phyloP scores from a whole-genome alignment of 2,113 vertebrate genomes.

The Lophura nycthemera region DNA sequence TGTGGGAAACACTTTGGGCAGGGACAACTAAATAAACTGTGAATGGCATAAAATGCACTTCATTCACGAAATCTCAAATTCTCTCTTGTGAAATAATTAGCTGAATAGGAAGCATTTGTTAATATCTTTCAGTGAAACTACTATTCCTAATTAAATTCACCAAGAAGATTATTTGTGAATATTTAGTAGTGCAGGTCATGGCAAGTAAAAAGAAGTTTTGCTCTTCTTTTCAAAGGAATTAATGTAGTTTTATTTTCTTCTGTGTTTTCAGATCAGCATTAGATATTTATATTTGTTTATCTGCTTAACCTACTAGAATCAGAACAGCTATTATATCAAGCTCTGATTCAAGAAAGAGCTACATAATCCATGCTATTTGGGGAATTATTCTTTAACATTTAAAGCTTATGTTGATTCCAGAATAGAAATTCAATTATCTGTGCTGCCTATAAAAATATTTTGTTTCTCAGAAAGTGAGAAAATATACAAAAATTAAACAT shows the following conservation, averaged over 20 bases:
- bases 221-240: neutral
- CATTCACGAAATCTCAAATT: neutral
- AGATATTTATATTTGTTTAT: neutral
- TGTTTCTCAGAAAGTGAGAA: neutral
- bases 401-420: neutral
- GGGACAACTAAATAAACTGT: neutral
- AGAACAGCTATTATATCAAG: neutral
- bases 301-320: neutral
- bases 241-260: neutral
- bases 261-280: neutral
- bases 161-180: neutral
- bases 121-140: neutral
- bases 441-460: neutral
- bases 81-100: neutral
- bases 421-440: constrained; percentile 36
- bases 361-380: neutral
- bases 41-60: neutral
- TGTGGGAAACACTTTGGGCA: neutral
- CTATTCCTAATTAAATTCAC: neutral
- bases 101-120: neutral
- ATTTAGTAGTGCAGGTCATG: neutral
- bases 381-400: neutral
- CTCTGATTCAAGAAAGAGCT: neutral
- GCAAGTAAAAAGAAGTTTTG: neutral
- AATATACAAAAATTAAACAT: neutral